A percentile compares a stretch with the other conserved stretches of the same genome.
These are phyloP conservation scores for Bubo scandiacus DNA, from an alignment of 2,113 vertebrate species.

Conservation along the genomic window DNA sequence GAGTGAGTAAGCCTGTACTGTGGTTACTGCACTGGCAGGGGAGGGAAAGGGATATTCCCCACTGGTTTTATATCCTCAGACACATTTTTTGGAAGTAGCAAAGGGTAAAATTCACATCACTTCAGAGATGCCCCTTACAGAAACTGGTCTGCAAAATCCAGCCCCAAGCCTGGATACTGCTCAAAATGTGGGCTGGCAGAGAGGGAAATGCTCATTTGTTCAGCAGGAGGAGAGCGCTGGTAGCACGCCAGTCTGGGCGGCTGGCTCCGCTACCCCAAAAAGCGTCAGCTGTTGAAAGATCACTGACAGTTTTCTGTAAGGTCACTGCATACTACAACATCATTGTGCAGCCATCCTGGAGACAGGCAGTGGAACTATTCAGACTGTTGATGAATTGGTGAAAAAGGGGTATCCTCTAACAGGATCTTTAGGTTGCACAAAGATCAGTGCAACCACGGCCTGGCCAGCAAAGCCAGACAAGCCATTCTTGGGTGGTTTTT, in stretches of 20 bases:
- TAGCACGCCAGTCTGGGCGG: background rate
- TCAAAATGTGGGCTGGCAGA: background rate
- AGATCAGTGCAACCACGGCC: background rate
- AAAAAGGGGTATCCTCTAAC: background rate
- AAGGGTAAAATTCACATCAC: background rate
- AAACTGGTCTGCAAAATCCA: background rate
- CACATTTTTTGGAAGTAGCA: background rate
- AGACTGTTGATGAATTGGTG: accelerated
- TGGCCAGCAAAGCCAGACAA: background rate
- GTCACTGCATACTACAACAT: background rate
- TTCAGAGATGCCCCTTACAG: background rate
- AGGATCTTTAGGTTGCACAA: background rate
- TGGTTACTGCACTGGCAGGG: background rate
- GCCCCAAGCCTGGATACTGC: background rate
- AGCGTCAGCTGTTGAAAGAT: background rate
- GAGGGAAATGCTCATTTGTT: background rate
- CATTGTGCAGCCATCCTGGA: background rate
- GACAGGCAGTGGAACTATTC: background rate
- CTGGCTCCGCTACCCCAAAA: background rate
- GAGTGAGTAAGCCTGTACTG: background rate
- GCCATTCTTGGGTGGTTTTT: background rate
- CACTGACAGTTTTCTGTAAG: background rate
- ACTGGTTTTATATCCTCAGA: background rate
- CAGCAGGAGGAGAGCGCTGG: background rate
- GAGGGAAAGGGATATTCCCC: background rate